phyloP scores from a whole-genome alignment of 2,797 vertebrate genomes.

The Mormyrops boulengeri region DNA sequence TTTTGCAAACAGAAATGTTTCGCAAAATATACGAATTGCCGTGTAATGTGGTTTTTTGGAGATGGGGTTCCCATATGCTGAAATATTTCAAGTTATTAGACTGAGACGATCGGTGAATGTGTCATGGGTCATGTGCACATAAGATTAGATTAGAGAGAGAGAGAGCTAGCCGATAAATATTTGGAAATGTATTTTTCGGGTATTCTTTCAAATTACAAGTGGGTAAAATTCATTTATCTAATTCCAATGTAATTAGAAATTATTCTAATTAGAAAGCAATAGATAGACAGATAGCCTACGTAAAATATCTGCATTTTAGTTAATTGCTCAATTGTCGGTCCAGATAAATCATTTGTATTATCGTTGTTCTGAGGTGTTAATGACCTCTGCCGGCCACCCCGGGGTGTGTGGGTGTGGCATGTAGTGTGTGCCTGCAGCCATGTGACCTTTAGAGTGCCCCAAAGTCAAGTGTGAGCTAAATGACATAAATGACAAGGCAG shows the following conservation, averaged over 20 bases:
- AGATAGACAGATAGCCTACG: background rate
- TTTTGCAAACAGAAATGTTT: background rate
- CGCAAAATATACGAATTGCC: background rate
- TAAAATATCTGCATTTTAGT: background rate
- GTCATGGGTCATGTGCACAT: background rate
- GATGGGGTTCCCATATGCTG: background rate
- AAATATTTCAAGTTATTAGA: background rate
- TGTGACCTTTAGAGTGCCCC: slow-evolving; percentile 11
- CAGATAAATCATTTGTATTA: slow-evolving; percentile 17
- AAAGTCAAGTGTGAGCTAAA: background rate
- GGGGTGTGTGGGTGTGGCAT: background rate
- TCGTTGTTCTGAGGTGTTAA: background rate
- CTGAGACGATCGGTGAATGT: background rate
- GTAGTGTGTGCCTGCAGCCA: background rate
- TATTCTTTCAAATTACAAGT: background rate
- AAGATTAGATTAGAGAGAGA: background rate
- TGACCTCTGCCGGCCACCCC: background rate
- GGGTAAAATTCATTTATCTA: background rate
- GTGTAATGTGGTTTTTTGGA: background rate
- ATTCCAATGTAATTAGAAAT: background rate
- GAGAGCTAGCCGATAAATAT: background rate
- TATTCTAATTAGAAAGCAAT: background rate
- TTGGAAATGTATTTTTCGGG: background rate
- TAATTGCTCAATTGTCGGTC: slow-evolving; percentile 38
- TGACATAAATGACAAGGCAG: slow-evolving; percentile 8